phyloP scores from a whole-genome alignment of 2,888 invertebrate species.

The Anorthoa munda region DNA sequence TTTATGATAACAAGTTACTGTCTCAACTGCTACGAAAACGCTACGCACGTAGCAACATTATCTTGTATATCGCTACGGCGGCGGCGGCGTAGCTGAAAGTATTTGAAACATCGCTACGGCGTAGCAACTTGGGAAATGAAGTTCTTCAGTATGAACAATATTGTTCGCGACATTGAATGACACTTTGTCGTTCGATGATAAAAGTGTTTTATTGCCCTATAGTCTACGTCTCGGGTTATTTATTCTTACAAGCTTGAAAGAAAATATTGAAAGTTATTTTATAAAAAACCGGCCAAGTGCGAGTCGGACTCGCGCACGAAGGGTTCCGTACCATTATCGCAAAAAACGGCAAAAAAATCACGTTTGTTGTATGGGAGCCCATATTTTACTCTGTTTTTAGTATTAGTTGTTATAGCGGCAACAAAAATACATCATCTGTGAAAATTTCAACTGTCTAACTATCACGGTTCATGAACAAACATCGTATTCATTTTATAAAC shows the following conservation, averaged over 20 bases:
- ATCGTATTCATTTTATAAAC: too few relatives aligned
- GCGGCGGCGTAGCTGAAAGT: slow-evolving; percentile 32
- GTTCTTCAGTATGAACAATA: slow-evolving; percentile 23
- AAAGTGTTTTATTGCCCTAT: slow-evolving; percentile 30
- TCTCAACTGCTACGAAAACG: slow-evolving; percentile 35
- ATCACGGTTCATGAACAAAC: too few relatives aligned
- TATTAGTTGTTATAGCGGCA: too few relatives aligned
- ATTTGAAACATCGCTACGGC: slow-evolving; percentile 33
- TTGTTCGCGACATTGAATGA: slow-evolving; percentile 31
- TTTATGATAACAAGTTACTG: slow-evolving; percentile 23
- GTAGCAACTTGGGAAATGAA: slow-evolving; percentile 50
- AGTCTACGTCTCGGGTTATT: neutral
- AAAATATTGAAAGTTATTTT: neutral
- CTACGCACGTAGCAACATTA: slow-evolving; percentile 49
- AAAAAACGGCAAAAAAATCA: too few relatives aligned
- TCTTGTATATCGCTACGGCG: slow-evolving; percentile 41
- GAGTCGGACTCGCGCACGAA: too few relatives aligned
- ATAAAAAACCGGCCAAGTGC: neutral
- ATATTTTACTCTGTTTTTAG: too few relatives aligned
- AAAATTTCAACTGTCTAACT: too few relatives aligned
- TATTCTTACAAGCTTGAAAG: neutral
- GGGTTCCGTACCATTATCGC: too few relatives aligned
- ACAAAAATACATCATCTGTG: too few relatives aligned
- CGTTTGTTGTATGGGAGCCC: too few relatives aligned
- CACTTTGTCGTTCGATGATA: slow-evolving; percentile 21